A percentile compares a stretch with the other conserved stretches of the same genome.
These are phyloP conservation scores for Erebia ligea DNA, from an alignment of 2,888 invertebrate genomes.

Conservation along the genomic window DNA sequence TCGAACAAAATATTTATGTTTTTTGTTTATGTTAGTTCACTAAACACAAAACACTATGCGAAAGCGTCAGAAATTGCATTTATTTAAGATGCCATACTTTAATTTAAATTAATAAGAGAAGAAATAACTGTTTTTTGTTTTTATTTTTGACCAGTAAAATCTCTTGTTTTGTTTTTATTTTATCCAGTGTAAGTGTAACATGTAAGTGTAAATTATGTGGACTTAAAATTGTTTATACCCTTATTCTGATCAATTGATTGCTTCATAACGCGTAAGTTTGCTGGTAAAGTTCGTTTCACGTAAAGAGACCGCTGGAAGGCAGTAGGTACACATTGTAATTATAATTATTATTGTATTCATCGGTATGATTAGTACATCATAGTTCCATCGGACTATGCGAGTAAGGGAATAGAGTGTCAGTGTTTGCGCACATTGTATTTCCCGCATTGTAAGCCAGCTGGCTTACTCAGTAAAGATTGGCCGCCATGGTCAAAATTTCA, in stretches of 20 bases:
- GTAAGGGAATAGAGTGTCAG: no score
- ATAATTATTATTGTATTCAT: no score
- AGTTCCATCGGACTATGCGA: no score
- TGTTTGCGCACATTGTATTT: no score
- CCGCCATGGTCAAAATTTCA: no score
- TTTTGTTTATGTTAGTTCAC: background rate
- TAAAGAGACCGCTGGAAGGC: no score
- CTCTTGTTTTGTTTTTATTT: conserved; percentile 9
- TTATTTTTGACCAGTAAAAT: background rate
- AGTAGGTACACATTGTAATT: no score
- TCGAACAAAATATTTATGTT: background rate
- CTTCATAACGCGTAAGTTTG: background rate
- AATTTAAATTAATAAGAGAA: background rate
- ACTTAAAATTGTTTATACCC: conserved; percentile 18
- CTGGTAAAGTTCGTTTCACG: no score
- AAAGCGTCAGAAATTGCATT: conserved; percentile 1
- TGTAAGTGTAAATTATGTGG: conserved; percentile 30
- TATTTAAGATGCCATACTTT: conserved; percentile 21
- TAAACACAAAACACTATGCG: background rate
- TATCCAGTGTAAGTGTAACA: no score
- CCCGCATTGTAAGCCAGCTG: no score
- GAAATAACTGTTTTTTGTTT: conserved; percentile 9
- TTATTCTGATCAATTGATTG: conserved; percentile 15
- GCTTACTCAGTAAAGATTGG: no score
- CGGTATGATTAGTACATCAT: no score